A percentile compares a stretch with the other conserved stretches of the same genome.
Conservation (phyloP, 2,888 invertebrate genomes). For the Gryllus longicercus region DNA sequence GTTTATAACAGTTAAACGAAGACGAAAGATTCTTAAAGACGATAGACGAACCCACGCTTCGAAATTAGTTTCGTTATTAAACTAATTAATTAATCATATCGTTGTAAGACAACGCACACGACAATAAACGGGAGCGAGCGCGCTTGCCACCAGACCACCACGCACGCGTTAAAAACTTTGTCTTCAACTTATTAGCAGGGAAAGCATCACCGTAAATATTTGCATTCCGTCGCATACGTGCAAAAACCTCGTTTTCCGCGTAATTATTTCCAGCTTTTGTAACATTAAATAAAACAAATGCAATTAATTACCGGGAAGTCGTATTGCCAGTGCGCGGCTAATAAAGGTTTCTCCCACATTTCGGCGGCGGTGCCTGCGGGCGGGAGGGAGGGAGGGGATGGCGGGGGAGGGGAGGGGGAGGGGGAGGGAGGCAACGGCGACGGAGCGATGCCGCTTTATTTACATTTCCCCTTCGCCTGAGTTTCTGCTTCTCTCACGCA, state of each 20-base stretch:
- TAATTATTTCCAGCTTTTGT: slow-evolving; percentile 9
- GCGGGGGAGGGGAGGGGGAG: neutral
- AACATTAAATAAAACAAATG: slow-evolving; percentile 7
- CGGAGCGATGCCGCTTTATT: slow-evolving; percentile 17
- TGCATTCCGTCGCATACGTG: neutral
- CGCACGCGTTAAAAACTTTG: too few species aligned
- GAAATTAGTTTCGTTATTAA: too few species aligned
- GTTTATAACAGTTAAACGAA: too few species aligned
- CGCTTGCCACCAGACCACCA: too few species aligned
- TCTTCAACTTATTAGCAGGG: neutral
- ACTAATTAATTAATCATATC: too few species aligned
- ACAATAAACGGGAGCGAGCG: too few species aligned
- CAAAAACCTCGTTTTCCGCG: slow-evolving; percentile 6
- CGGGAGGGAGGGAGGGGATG: too few species aligned
- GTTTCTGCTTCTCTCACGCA: slow-evolving; percentile 17
- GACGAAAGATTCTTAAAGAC: too few species aligned
- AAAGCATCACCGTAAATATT: neutral
- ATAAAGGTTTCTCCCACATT: neutral
- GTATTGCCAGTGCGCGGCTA: neutral
- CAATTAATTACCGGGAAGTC: neutral
- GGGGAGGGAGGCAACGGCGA: neutral
- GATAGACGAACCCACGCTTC: too few species aligned
- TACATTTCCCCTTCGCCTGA: slow-evolving; percentile 7
- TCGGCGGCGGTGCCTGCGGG: neutral
- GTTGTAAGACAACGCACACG: too few species aligned